Evolutionary conservation across 2,113 vertebrate species (phyloP), one percentile per base, ranked within the genome.

Genomic region (Genyomyrus donnyi): DNA sequence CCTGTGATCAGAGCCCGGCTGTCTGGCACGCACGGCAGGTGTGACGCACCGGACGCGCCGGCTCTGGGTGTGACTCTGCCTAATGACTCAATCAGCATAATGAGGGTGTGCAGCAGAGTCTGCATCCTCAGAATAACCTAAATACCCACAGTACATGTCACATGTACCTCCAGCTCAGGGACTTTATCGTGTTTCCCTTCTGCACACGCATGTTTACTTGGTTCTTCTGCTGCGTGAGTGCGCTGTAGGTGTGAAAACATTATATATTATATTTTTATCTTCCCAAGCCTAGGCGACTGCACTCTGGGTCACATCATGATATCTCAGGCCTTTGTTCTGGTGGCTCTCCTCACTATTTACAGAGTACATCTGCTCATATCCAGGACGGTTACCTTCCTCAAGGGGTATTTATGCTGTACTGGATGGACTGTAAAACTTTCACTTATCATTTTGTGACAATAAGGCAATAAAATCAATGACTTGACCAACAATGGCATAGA

Each of bases 1-100:
- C 27, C 52, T 52, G 31, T 80, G 31, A 58, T 48, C 89, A 58
- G 85, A 15, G 49, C 24, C 24, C 3, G 77, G 24, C 52, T 87
- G 56, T n/a, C 39, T 21, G 27, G n/a, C 86, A 45, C 21, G 15
- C 21, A 46, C 13, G 46, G 66, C 48, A 53, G 62, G 89, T 90
- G 84, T 19, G 46, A 58, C 31, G 17, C 42, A 5, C 49, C 1
- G 9, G 19, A 21, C 24, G 31, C 19, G 27, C 7, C 19, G 9
- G 49, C 39, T 27, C 39, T 46, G 77, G 52, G 3, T 46, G 21
- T 35, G 45, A 13, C 31, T 85, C 53, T 56, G 45, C 77, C n/a
- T 52, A 85, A 56, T 48, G 45, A 89, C 39, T 89, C 89, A 58
- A 45, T 89, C 88, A 49, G 45, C 39, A 50, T 27, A 11, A 48